phyloP scores from a whole-genome alignment of 2,888 invertebrate species.

The Drosophila nr. fundita region DNA sequence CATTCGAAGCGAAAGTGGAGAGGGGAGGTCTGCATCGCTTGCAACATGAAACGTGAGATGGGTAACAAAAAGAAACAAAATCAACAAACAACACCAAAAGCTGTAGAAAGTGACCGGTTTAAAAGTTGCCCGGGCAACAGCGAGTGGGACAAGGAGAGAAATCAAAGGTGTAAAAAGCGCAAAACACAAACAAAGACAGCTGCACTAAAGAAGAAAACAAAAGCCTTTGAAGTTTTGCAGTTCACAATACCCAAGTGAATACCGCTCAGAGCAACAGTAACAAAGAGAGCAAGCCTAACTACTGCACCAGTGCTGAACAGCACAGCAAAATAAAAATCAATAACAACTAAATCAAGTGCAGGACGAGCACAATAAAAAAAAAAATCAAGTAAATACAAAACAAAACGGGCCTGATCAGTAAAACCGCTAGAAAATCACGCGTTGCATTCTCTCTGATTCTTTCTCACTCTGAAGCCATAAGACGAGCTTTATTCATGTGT shows the following conservation, averaged over 20 bases:
- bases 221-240: constrained; percentile 46
- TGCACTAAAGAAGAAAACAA: constrained; percentile 35
- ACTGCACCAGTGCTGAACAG: constrained; percentile 20
- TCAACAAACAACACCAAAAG: constrained; percentile 35
- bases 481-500: constrained; percentile 30
- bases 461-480: constrained; percentile 5
- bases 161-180: constrained; percentile 18
- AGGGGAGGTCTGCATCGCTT: background rate
- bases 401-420: constrained; percentile 35
- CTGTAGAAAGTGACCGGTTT: constrained; percentile 58
- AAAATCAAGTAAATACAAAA: background rate
- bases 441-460: constrained; percentile 6
- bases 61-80: constrained; percentile 37
- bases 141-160: constrained; percentile 5
- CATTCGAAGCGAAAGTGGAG: constrained; percentile 1
- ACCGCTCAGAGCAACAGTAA: constrained; percentile 32
- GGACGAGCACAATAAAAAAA: constrained; percentile 20
- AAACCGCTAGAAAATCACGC: constrained; percentile 28
- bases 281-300: constrained; percentile 21
- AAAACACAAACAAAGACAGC: constrained; percentile 11
- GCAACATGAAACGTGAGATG: constrained; percentile 57
- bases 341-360: constrained; percentile 56
- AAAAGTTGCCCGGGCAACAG: constrained; percentile 9
- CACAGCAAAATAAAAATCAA: constrained; percentile 51
- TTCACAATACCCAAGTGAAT: constrained; percentile 37